These are phyloP conservation scores for Cinara cedri DNA, from an alignment of 2,888 invertebrate species.

Conservation along the genomic window DNA sequence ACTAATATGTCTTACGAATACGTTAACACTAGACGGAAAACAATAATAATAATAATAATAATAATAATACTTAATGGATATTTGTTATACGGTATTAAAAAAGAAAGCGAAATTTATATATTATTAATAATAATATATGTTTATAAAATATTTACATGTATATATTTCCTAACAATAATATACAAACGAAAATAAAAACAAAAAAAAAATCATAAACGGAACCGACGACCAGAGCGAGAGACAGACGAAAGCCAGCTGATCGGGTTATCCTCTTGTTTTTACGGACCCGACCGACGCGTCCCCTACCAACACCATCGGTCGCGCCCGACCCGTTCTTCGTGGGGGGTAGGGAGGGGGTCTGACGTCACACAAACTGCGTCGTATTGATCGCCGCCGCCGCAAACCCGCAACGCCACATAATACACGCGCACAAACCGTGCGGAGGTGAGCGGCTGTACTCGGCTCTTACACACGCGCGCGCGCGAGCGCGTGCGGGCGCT, in stretches of 20 bases:
- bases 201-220: slow-evolving; percentile 46
- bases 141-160: slow-evolving; percentile 25
- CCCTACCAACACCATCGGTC: slow-evolving; percentile 20
- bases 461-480: slow-evolving; percentile 4
- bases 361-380: slow-evolving; percentile 56
- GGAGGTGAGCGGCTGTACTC: not conserved
- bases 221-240: slow-evolving; percentile 54
- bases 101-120: too few relatives aligned
- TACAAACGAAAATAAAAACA: slow-evolving; percentile 52
- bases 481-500: not conserved
- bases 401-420: slow-evolving; percentile 6
- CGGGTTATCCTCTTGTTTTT: slow-evolving; percentile 48
- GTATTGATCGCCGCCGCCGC: slow-evolving; percentile 52
- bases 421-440: not conserved
- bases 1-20: too few relatives aligned
- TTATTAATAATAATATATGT: not conserved
- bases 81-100: too few relatives aligned
- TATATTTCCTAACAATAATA: slow-evolving; percentile 48
- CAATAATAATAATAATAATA: too few relatives aligned
- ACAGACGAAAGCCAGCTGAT: slow-evolving; percentile 57
- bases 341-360: slow-evolving; percentile 3
- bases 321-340: not conserved
- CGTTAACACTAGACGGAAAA: too few relatives aligned
- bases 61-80: too few relatives aligned
- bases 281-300: slow-evolving; percentile 28